Percentiles rank a stretch among this genome's conserved stretches.
Evolutionary conservation across 2,888 invertebrate species (phyloP).

Genomic region (Xestoiulus laeticollis): DNA sequence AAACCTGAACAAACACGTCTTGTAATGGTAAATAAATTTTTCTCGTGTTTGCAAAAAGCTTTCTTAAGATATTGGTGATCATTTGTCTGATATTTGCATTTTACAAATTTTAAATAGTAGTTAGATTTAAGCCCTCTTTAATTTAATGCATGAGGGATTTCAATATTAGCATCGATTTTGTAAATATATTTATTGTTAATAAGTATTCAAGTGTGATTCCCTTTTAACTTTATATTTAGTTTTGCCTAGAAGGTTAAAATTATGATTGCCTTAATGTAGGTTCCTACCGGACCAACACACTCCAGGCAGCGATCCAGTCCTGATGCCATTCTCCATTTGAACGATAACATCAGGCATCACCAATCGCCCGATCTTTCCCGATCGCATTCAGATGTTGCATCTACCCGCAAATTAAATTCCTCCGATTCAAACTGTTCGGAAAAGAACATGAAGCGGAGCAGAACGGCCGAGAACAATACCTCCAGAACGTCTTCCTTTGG

Average conservation of each 20-base stretch:
- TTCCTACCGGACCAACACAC: constrained; percentile 56
- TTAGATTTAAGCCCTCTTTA: too few relatives aligned
- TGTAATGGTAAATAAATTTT: too few relatives aligned
- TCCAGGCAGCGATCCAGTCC: constrained; percentile 59
- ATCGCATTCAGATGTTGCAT: constrained; percentile 55
- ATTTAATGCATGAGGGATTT: too few relatives aligned
- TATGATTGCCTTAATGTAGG: neutral
- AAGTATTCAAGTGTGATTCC: too few relatives aligned
- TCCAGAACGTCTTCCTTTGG: constrained; percentile 56
- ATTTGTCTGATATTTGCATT: too few relatives aligned
- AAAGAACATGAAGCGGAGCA: constrained; percentile 44
- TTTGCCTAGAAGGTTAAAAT: neutral
- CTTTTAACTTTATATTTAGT: too few relatives aligned
- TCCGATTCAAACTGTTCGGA: constrained; percentile 53
- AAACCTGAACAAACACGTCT: too few relatives aligned
- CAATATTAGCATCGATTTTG: too few relatives aligned
- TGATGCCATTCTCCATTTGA: constrained; percentile 57
- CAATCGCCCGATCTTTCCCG: constrained; percentile 55
- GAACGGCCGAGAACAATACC: constrained; percentile 50
- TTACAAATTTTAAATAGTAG: too few relatives aligned
- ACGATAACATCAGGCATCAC: constrained; percentile 56
- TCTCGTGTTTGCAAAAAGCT: too few relatives aligned
- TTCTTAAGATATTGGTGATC: too few relatives aligned
- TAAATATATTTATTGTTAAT: too few relatives aligned
- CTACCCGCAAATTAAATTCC: constrained; percentile 53